Percentiles rank a stretch among this genome's conserved stretches.
Conservation (phyloP, 2,113 vertebrate genomes). For the Anolis sagrei region DNA sequence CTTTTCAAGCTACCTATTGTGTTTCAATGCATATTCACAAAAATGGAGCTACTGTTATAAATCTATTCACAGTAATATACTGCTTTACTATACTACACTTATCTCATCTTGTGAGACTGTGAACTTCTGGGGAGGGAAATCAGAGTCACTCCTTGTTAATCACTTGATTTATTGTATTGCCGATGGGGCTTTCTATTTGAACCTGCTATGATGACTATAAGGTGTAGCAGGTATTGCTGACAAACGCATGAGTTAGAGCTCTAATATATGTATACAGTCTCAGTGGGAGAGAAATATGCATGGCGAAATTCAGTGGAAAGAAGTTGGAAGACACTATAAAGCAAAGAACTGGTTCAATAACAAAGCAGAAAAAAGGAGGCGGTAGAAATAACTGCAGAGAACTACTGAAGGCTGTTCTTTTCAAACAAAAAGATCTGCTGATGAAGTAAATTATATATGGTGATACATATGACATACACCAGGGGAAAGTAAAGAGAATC, state of each 20-base stretch:
- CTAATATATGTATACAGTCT: constrained; percentile 67
- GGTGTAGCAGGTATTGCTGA: constrained; percentile 50
- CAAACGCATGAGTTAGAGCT: constrained; percentile 63
- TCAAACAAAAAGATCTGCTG: constrained; percentile 47
- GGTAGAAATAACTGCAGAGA: constrained; percentile 39
- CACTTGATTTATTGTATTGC: constrained; percentile 62
- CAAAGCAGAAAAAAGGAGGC: constrained; percentile 35
- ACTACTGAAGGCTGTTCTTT: constrained; percentile 32
- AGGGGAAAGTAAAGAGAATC: constrained; percentile 20
- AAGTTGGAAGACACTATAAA: constrained; percentile 52
- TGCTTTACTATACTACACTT: constrained; percentile 27
- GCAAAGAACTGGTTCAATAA: constrained; percentile 51
- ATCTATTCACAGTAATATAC: constrained; percentile 8
- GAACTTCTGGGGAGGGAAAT: constrained; percentile 11
- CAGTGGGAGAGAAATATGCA: constrained; percentile 61
- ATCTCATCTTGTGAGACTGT: constrained; percentile 13
- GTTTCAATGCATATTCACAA: neutral
- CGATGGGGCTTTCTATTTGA: constrained; percentile 62
- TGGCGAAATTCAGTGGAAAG: constrained; percentile 34
- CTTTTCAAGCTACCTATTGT: neutral
- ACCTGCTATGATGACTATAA: constrained; percentile 45
- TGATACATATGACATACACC: constrained; percentile 37
- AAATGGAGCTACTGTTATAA: neutral
- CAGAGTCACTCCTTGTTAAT: constrained; percentile 60
- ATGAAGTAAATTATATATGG: constrained; percentile 30